phyloP scores from a whole-genome alignment of 2,797 vertebrate genomes.

The Enteromius viviparus region DNA sequence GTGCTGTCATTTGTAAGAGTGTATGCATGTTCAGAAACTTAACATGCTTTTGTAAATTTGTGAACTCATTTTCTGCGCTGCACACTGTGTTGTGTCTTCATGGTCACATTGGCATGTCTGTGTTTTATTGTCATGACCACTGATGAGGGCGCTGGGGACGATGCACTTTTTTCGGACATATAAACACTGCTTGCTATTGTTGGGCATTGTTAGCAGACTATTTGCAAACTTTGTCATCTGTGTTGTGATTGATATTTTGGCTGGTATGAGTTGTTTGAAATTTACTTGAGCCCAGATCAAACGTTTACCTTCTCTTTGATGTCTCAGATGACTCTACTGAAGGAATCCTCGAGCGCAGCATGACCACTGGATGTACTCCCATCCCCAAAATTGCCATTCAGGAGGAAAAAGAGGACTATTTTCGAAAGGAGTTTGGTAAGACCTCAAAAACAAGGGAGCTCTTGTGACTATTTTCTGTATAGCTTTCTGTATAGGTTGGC shows the following conservation, averaged over 20 bases:
- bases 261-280: constrained; percentile 1
- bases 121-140: constrained; percentile 2
- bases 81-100: constrained; percentile 26
- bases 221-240: constrained; percentile 8
- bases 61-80: not conserved
- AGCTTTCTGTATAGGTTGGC: not conserved
- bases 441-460: not conserved
- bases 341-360: constrained; percentile 66
- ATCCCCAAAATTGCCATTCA: constrained; percentile 79
- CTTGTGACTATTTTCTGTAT: not conserved
- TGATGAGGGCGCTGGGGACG: not conserved
- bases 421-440: constrained; percentile 72
- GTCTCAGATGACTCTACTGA: constrained; percentile 60
- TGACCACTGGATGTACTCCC: constrained; percentile 68
- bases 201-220: constrained; percentile 22
- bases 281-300: constrained; percentile 6
- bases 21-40: constrained; percentile 25
- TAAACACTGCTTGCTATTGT: constrained; percentile 42
- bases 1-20: not conserved
- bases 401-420: constrained; percentile 72
- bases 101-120: constrained; percentile 35
- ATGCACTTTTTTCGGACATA: constrained; percentile 17
- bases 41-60: not conserved
- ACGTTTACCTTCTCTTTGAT: constrained; percentile 41
- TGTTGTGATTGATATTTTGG: constrained; percentile 19